Conservation (phyloP, 2,113 vertebrate genomes). For the Oncorhynchus masou region DNA sequence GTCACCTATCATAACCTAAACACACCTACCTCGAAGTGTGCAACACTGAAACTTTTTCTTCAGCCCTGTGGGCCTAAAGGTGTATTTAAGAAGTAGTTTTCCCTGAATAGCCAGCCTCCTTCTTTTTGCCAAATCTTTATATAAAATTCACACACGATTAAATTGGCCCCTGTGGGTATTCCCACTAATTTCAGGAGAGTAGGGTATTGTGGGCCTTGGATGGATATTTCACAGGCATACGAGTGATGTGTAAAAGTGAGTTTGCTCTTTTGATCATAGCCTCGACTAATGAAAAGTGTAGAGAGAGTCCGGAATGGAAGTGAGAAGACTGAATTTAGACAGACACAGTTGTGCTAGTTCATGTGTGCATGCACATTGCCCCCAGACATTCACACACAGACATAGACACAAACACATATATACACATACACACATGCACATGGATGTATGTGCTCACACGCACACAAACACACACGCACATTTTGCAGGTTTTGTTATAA, state of each 20-base stretch:
- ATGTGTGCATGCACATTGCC: no score
- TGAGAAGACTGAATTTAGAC: constrained; percentile 14
- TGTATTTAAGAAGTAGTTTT: constrained; percentile 33
- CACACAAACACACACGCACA: background rate
- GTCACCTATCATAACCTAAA: background rate
- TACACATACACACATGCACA: background rate
- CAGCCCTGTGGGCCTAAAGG: constrained; percentile 42
- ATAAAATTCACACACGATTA: constrained; percentile 68
- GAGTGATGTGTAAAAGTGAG: constrained; percentile 48
- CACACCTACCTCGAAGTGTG: background rate
- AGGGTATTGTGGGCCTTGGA: constrained; percentile 44
- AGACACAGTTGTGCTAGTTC: no score
- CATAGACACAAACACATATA: no score
- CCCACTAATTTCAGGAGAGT: constrained; percentile 61
- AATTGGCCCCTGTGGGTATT: constrained; percentile 76
- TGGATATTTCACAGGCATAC: constrained; percentile 37
- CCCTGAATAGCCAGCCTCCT: constrained; percentile 2
- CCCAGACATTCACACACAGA: no score
- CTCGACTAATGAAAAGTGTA: constrained; percentile 57
- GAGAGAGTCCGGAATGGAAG: constrained; percentile 43
- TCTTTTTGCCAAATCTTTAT: constrained; percentile 58
- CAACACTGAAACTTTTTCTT: background rate
- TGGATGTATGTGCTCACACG: background rate
- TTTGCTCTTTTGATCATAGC: constrained; percentile 62
- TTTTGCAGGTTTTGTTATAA: background rate